Conservation (phyloP, 2,113 vertebrate genomes). For the Ornithorhynchus anatinus region DNA sequence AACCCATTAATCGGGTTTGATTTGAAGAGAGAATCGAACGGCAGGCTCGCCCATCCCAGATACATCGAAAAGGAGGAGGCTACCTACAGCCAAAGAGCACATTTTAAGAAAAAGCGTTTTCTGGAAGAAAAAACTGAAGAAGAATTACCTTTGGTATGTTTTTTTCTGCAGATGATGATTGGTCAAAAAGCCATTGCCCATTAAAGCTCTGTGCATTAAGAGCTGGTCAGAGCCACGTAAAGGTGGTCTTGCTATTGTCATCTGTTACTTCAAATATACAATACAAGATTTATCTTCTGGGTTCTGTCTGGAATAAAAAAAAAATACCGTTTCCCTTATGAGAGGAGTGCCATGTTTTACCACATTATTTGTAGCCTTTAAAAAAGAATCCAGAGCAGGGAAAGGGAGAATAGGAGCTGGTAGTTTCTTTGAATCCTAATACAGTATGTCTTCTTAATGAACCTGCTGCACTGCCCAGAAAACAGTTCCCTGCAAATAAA, state of each 20-base stretch:
- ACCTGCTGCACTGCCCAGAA: constrained; percentile 63
- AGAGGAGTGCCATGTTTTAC: constrained; percentile 46
- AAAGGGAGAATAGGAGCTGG: constrained; percentile 31
- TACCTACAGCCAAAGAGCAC: constrained; percentile 21
- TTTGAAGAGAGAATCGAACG: no score
- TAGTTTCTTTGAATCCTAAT: constrained; percentile 61
- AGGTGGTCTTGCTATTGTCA: constrained; percentile 22
- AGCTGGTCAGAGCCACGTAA: constrained; percentile 39
- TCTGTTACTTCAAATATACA: constrained; percentile 23
- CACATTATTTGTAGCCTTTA: constrained; percentile 43
- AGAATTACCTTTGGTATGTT: no score
- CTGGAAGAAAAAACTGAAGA: neutral
- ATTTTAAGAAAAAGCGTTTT: neutral
- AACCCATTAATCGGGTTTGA: constrained; percentile 23
- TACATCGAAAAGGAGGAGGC: neutral
- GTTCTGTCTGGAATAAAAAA: neutral
- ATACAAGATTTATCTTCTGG: constrained; percentile 35
- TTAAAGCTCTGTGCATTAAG: constrained; percentile 13
- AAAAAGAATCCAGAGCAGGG: constrained; percentile 33
- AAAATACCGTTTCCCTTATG: constrained; percentile 28
- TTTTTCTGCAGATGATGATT: constrained; percentile 27
- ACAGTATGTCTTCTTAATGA: constrained; percentile 76
- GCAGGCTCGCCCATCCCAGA: no score
- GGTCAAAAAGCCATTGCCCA: constrained; percentile 25
- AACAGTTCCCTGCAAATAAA: constrained; percentile 73